These are phyloP conservation scores for Hipposideros armiger DNA, from an alignment of 2,113 vertebrate genomes.

Conservation along the genomic window DNA sequence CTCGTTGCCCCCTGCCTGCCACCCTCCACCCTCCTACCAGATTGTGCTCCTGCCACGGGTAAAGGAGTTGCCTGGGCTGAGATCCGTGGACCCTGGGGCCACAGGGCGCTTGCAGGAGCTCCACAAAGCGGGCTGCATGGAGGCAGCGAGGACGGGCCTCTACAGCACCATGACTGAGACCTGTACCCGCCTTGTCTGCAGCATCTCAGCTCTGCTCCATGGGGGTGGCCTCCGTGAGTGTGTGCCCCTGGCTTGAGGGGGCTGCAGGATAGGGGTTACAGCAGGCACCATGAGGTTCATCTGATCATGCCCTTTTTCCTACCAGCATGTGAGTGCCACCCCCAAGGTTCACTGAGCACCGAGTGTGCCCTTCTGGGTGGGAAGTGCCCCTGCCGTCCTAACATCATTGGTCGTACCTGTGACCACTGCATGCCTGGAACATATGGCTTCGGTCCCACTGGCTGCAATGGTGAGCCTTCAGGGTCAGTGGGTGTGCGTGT, in stretches of 20 bases:
- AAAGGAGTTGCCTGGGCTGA: constrained; percentile 90
- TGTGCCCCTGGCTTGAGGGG: rapidly evolving
- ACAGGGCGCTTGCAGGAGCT: constrained; percentile 88
- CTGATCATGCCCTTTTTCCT: not conserved
- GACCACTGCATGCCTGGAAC: constrained; percentile 90
- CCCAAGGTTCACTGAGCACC: constrained; percentile 91
- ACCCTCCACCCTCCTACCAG: constrained; percentile 70
- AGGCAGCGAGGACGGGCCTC: constrained; percentile 89
- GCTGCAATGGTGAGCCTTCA: constrained; percentile 89
- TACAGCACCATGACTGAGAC: constrained; percentile 87
- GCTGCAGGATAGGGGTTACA: not conserved
- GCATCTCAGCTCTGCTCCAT: constrained; percentile 91
- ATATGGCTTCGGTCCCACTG: constrained; percentile 90
- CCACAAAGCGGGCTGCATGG: constrained; percentile 90
- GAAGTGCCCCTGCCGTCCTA: constrained; percentile 91
- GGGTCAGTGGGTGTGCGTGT: not conserved
- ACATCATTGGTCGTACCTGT: constrained; percentile 90
- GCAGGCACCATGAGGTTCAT: not conserved
- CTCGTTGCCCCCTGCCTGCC: not conserved
- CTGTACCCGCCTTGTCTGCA: constrained; percentile 91
- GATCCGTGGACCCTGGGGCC: constrained; percentile 79
- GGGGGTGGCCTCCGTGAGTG: constrained; percentile 90
- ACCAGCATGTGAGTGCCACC: constrained; percentile 92
- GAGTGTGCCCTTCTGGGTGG: constrained; percentile 91
- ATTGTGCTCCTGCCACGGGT: constrained; percentile 91